Base-by-base conservation (phyloP, 2,888 invertebrate genomes). In the Tortricodes alternella region DNA sequence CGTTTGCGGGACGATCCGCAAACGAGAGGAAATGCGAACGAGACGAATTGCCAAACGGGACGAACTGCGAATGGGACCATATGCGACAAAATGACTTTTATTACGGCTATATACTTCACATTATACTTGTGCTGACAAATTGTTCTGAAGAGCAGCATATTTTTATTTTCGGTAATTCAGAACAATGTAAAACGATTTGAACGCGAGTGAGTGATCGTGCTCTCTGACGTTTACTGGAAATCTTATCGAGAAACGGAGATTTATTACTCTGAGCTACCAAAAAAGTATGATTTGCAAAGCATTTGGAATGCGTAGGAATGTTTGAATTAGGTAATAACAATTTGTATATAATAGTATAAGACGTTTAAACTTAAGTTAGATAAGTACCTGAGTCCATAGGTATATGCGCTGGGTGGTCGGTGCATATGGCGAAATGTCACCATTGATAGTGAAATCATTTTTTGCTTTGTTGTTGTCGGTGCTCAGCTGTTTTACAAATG, bases 401-500 rank as follows among this genome's bases (percentile, higher is more conserved):
- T 72, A 88, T 16, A 84, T 85, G 37, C 91, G 89, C 76, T 92
- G 92, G 51, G 92, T 93, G 38, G 93, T 92, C 35, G 92, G 86
- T 19, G 68, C 73, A 65, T 92, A 93, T 3, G 92, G 90, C 43
- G 73, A 71, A 32, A 64, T 64, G 34, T 89, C 89, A 19, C 82
- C 87, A 65, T 89, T 89, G 68, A 86, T 85, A n/a, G 79, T 64
- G 62, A 78, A 85, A 50, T 89, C 87, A 19, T 75, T 67, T 80
- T 92, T 93, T 41, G 87, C 91, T 83, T 93, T 93, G 61, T 87
- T 92, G 62, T 79, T 85, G 66, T 93, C 93, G 60, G 87, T 89
- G 59, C 93, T 93, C 56, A 93, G 81, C 75, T 93, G 93, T 66
- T 93, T 87, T 0, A 93, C 92, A 66, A 89, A 93, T 23, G 93